phyloP scores from a whole-genome alignment of 2,888 invertebrate genomes.

The Papilio elwesi region DNA sequence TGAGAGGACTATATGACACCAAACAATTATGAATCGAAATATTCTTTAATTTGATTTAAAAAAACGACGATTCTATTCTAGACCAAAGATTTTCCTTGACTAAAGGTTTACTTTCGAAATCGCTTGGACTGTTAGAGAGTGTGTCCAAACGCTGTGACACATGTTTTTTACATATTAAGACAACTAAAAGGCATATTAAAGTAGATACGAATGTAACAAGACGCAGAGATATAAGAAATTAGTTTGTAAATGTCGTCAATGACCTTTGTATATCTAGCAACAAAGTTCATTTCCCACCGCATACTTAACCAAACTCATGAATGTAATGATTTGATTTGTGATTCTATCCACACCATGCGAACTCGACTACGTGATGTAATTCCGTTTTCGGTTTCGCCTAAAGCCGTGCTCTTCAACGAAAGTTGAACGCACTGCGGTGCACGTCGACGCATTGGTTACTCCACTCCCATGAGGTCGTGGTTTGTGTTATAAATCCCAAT shows the following conservation, averaged over 20 bases:
- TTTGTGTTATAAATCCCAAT: constrained; percentile 43
- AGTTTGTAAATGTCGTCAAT: neutral
- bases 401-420: constrained; percentile 41
- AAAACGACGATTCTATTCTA: too few species aligned
- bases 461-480: constrained; percentile 48
- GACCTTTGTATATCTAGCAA: neutral
- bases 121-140: too few species aligned
- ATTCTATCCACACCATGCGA: constrained; percentile 65
- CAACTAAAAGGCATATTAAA: too few species aligned
- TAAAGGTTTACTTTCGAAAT: too few species aligned
- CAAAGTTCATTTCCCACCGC: constrained; percentile 28
- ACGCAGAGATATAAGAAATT: too few species aligned
- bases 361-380: constrained; percentile 56
- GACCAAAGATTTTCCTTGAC: too few species aligned
- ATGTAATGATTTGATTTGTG: constrained; percentile 55
- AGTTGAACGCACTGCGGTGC: constrained; percentile 52
- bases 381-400: constrained; percentile 53
- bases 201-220: too few species aligned
- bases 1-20: too few species aligned
- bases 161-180: too few species aligned
- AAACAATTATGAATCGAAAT: too few species aligned
- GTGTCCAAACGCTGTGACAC: too few species aligned
- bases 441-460: constrained; percentile 44
- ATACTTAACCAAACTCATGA: neutral
- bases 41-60: too few species aligned